Percentiles rank a stretch among this genome's conserved stretches.
phyloP scores from a whole-genome alignment of 2,797 vertebrate species.

The Hypotaenidia philippensis region DNA sequence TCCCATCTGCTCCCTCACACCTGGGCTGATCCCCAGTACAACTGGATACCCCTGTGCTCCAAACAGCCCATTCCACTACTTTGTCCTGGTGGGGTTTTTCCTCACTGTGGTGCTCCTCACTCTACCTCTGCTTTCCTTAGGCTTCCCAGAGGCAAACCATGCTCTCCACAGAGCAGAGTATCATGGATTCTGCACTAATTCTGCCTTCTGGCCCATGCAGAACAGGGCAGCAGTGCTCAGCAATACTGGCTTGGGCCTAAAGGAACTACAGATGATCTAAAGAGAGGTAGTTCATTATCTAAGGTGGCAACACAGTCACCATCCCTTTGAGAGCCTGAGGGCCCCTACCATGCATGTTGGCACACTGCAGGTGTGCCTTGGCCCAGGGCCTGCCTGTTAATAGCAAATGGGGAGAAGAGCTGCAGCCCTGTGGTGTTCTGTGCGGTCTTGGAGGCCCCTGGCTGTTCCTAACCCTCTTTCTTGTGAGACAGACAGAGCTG shows the following conservation, averaged over 20 bases:
- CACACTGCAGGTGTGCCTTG: background rate
- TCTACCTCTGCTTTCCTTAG: background rate
- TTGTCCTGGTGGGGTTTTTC: background rate
- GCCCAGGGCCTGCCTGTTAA: background rate
- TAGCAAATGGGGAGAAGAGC: background rate
- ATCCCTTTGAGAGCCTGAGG: background rate
- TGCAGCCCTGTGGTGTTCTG: background rate
- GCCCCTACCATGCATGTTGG: background rate
- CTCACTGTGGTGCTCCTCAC: too few relatives aligned
- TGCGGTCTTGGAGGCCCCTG: background rate
- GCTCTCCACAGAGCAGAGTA: background rate
- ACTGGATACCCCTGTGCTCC: background rate
- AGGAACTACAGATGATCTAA: background rate
- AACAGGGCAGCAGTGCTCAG: background rate
- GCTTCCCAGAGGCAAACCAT: background rate
- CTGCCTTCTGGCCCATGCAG: background rate
- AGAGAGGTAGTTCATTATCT: background rate
- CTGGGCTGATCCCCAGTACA: background rate
- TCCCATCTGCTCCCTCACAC: background rate
- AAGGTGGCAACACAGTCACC: background rate
- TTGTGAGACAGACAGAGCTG: background rate
- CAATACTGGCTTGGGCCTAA: background rate
- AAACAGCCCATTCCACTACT: background rate
- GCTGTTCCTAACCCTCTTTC: background rate
- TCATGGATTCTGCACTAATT: background rate